Evolutionary conservation across 2,888 invertebrate genomes (phyloP).

Genomic region (Myathropa florea): DNA sequence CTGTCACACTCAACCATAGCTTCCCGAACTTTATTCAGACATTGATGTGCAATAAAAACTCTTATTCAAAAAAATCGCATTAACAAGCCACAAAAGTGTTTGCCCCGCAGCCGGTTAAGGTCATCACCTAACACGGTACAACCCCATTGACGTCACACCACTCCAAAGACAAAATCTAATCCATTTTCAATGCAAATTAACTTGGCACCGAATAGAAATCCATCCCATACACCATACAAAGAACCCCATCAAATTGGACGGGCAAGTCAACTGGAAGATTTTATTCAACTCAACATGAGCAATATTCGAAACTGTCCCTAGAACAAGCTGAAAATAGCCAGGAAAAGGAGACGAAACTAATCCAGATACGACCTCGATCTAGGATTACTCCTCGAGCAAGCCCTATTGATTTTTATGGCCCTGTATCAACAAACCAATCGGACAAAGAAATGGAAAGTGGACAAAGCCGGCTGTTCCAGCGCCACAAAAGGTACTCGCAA

Average conservation of each 20-base stretch:
- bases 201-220: constrained; percentile 16
- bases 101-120: not conserved
- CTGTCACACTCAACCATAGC: not conserved
- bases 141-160: constrained; percentile 1
- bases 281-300: constrained; percentile 16
- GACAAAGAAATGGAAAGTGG: not conserved
- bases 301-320: constrained; percentile 21
- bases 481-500: not conserved
- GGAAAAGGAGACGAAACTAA: not conserved
- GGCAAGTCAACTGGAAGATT: constrained; percentile 31
- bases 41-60: not conserved
- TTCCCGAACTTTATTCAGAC: not conserved
- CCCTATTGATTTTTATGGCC: constrained; percentile 31
- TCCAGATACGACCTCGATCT: not conserved
- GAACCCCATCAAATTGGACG: constrained; percentile 6
- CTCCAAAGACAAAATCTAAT: constrained; percentile 16
- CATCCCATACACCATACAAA: not conserved
- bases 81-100: not conserved
- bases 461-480: not conserved
- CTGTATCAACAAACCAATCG: not conserved
- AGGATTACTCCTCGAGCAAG: not conserved
- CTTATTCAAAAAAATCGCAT: not conserved
- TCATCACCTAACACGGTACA: not conserved
- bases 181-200: constrained; percentile 46
- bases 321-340: constrained; percentile 7